These are phyloP conservation scores for Pterocles burchelli DNA, from an alignment of 2,113 vertebrate species.

Conservation along the genomic window DNA sequence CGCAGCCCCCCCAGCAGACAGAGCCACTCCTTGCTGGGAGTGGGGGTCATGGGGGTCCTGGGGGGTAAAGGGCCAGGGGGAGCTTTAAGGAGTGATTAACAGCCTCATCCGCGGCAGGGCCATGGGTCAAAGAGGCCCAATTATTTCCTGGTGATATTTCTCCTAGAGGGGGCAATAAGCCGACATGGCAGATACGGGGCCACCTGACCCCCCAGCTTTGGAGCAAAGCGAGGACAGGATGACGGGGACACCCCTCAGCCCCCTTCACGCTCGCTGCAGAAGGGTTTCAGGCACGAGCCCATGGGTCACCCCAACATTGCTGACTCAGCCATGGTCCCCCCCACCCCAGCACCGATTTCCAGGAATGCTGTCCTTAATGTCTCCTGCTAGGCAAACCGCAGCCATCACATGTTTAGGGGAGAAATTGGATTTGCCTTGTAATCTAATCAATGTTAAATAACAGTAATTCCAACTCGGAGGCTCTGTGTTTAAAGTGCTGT, in stretches of 20 bases:
- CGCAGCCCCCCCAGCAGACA: not conserved
- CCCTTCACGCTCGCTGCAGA: rapidly evolving
- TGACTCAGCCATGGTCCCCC: not conserved
- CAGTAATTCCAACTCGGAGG: conserved; percentile 42
- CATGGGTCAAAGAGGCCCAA: not conserved
- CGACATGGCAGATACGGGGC: rapidly evolving
- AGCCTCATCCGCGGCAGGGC: not conserved
- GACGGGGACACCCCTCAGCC: not conserved
- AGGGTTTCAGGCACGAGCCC: not conserved
- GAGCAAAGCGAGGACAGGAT: not conserved
- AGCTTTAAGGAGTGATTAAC: not conserved
- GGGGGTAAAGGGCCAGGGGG: not conserved
- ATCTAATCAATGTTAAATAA: conserved; percentile 72
- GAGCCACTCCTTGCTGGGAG: not conserved
- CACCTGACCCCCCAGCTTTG: not conserved
- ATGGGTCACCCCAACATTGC: not conserved
- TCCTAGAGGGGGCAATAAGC: not conserved
- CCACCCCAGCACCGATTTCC: not conserved
- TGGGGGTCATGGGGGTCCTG: rapidly evolving
- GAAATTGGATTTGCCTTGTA: conserved; percentile 66
- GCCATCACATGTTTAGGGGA: not conserved
- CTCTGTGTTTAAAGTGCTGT: conserved; percentile 46
- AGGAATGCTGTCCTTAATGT: not conserved
- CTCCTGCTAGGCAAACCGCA: conserved; percentile 1
- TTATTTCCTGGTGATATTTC: not conserved